Percentiles rank a stretch among this genome's conserved stretches.
These are phyloP conservation scores for Drosophila aldrichi DNA, from an alignment of 2,888 invertebrate species.

Conservation along the genomic window DNA sequence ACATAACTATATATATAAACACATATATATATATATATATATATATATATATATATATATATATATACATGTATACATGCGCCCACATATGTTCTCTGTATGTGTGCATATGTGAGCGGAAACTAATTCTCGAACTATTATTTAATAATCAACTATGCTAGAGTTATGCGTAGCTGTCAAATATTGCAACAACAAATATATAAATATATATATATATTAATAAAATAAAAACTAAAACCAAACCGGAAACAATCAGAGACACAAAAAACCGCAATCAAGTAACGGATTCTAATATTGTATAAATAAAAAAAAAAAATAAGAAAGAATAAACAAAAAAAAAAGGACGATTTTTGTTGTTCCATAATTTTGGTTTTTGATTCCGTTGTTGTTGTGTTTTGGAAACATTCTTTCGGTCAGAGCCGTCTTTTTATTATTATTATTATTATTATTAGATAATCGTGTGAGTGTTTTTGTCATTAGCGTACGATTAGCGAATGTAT, in stretches of 20 bases:
- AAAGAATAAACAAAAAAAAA: not conserved
- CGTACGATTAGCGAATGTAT: constrained; percentile 40
- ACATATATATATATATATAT: constrained; percentile 6
- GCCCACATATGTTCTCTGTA: constrained; percentile 19
- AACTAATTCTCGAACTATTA: constrained; percentile 31
- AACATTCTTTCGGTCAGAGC: constrained; percentile 1
- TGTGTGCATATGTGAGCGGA: constrained; percentile 5
- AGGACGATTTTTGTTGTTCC: constrained; percentile 7
- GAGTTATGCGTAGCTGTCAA: constrained; percentile 54
- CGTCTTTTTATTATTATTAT: constrained; percentile 3
- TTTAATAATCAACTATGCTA: constrained; percentile 38
- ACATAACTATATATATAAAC: not conserved
- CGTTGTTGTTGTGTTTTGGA: constrained; percentile 7
- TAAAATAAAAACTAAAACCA: not conserved
- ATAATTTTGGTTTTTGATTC: not conserved
- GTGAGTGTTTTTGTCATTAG: constrained; percentile 52
- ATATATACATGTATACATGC: constrained; percentile 16
- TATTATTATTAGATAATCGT: constrained; percentile 16
- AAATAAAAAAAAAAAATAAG: not conserved
- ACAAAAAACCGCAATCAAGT: not conserved
- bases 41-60: constrained; percentile 14
- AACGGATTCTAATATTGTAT: constrained; percentile 11
- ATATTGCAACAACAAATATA: constrained; percentile 29
- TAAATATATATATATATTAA: not conserved
- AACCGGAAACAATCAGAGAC: not conserved